These are phyloP conservation scores for Trachythela sp. DNA, from an alignment of 64 coral and sea anemone genomes.

Conservation along the genomic window DNA sequence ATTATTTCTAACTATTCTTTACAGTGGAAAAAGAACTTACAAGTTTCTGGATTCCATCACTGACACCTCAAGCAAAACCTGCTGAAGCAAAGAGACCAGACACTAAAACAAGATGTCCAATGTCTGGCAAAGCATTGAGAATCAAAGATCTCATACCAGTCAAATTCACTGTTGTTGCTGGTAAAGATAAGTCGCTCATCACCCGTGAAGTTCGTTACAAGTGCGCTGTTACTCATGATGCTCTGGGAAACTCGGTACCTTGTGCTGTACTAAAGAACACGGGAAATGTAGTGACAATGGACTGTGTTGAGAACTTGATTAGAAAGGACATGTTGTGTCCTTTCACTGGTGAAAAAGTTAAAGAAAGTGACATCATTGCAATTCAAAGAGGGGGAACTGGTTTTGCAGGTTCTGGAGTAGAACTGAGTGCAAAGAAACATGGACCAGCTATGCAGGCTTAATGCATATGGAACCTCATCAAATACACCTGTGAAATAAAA, in stretches of 20 bases:
- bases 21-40: conserved; percentile 61
- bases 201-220: conserved; percentile 76
- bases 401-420: conserved; percentile 80
- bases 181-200: conserved; percentile 72
- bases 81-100: conserved; percentile 79
- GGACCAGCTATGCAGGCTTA: conserved; percentile 72
- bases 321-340: conserved; percentile 97
- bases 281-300: conserved; percentile 92
- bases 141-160: conserved; percentile 95
- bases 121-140: conserved; percentile 68
- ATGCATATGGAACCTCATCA: too few relatives aligned
- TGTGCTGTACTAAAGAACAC: conserved; percentile 95
- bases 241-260: conserved; percentile 87
- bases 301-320: conserved; percentile 90
- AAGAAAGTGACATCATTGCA: conserved; percentile 84
- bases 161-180: conserved; percentile 64
- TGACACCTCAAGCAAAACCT: conserved; percentile 85
- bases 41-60: conserved; percentile 95
- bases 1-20: neutral
- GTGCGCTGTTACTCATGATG: conserved; percentile 87
- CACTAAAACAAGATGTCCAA: conserved; percentile 88
- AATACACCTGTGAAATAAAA: too few relatives aligned
- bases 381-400: conserved; percentile 96
- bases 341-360: conserved; percentile 76
- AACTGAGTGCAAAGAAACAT: conserved; percentile 84